phyloP scores from a whole-genome alignment of 2,888 invertebrate genomes.

The Thera britannica region DNA sequence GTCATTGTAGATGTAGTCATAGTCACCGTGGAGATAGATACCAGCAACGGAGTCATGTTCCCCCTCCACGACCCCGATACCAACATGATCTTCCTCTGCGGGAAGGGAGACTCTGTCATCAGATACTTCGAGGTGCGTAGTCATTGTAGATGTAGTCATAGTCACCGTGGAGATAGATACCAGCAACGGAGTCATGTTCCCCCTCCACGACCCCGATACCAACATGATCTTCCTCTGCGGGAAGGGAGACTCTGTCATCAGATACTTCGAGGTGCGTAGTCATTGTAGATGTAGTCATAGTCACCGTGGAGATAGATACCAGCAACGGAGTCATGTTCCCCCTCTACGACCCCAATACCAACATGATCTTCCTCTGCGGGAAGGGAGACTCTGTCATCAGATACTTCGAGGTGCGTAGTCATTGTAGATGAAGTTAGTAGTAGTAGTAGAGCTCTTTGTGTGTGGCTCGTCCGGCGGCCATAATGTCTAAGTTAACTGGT shows the following conservation, averaged over 20 bases:
- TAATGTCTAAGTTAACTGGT: too few species aligned
- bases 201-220: conserved; percentile 97
- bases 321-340: too few species aligned
- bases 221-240: conserved; percentile 97
- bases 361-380: too few species aligned
- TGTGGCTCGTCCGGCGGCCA: too few species aligned
- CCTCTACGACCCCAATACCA: too few species aligned
- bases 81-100: conserved; percentile 96
- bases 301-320: not conserved
- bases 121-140: conserved; percentile 83
- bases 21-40: not conserved
- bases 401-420: too few species aligned
- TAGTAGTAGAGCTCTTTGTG: too few species aligned
- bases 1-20: not conserved
- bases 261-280: conserved; percentile 81
- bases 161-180: not conserved
- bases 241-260: conserved; percentile 98
- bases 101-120: conserved; percentile 99
- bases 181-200: conserved; percentile 95
- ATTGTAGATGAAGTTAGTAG: not conserved
- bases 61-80: conserved; percentile 98
- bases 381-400: too few species aligned
- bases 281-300: not conserved
- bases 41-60: conserved; percentile 94
- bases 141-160: not conserved